phyloP scores from a whole-genome alignment of 2,113 vertebrate species.

The Callithrix jacchus region DNA sequence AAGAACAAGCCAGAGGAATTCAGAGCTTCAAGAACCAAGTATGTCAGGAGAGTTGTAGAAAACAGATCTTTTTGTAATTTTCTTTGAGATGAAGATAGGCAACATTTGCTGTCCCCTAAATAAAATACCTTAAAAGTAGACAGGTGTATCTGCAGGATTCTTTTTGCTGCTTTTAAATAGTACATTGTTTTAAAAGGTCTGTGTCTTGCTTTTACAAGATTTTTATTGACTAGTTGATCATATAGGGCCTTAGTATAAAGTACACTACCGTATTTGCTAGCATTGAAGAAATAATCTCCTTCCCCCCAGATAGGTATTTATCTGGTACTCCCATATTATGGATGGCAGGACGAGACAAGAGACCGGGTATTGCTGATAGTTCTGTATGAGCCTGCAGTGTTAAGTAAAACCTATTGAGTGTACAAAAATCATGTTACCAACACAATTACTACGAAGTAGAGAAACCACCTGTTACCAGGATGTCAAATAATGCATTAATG shows the following conservation, averaged over 20 bases:
- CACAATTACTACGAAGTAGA: neutral
- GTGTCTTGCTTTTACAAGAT: neutral
- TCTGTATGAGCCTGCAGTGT: neutral
- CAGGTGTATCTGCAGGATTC: neutral
- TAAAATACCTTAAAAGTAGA: neutral
- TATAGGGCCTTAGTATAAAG: neutral
- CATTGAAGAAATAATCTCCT: neutral
- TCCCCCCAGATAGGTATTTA: neutral
- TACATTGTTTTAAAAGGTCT: neutral
- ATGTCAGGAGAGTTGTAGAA: neutral
- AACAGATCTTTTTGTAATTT: slow-evolving; percentile 36
- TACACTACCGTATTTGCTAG: neutral
- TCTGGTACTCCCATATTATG: neutral
- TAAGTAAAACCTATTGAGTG: neutral
- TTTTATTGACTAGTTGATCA: neutral
- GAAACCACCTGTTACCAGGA: neutral
- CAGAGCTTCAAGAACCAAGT: slow-evolving; percentile 1
- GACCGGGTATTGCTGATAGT: neutral
- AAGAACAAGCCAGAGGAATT: slow-evolving; percentile 35
- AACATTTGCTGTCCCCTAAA: neutral
- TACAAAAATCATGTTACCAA: neutral
- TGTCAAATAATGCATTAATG: neutral
- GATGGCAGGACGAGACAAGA: neutral
- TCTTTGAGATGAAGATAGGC: neutral
- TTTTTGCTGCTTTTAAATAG: slow-evolving; percentile 42